A percentile compares a stretch with the other conserved stretches of the same genome.
phyloP scores from a whole-genome alignment of 2,888 invertebrate species.

The Onthophagus sagittarius region DNA sequence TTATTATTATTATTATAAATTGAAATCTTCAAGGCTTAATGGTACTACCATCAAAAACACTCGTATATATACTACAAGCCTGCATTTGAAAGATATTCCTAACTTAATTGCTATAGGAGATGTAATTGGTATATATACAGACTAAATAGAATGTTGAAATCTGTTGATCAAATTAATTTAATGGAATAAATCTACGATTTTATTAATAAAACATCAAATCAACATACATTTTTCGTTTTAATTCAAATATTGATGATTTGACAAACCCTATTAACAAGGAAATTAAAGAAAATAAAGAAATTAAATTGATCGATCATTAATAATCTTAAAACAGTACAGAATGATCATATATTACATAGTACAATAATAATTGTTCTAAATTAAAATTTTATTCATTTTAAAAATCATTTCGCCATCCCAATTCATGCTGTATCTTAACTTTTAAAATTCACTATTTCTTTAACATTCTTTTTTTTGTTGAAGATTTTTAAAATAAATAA shows the following conservation, averaged over 20 bases:
- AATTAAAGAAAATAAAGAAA: not conserved
- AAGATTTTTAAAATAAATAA: slow-evolving; percentile 23
- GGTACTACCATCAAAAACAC: no score
- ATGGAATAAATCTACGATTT: no score
- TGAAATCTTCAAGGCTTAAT: no score
- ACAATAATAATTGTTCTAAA: not conserved
- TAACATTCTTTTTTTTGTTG: not conserved
- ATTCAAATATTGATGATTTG: no score
- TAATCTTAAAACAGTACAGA: slow-evolving; percentile 11
- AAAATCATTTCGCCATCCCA: slow-evolving; percentile 2
- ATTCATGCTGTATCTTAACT: slow-evolving; percentile 2
- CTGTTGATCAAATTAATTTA: slow-evolving; percentile 25
- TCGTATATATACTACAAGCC: no score
- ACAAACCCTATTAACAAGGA: not conserved
- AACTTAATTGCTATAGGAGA: slow-evolving; percentile 77
- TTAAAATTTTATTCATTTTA: slow-evolving; percentile 5
- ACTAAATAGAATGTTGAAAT: slow-evolving; percentile 57
- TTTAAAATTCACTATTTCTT: slow-evolving; percentile 19
- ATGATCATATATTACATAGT: slow-evolving; percentile 12
- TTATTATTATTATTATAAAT: no score
- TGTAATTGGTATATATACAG: no score
- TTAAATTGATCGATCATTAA: not conserved
- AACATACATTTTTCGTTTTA: no score
- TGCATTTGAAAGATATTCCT: no score
- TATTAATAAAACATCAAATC: no score